Percentiles rank a stretch among this genome's conserved stretches.
Conservation (phyloP, 2,888 invertebrate genomes). For the Dorcus hopei region DNA sequence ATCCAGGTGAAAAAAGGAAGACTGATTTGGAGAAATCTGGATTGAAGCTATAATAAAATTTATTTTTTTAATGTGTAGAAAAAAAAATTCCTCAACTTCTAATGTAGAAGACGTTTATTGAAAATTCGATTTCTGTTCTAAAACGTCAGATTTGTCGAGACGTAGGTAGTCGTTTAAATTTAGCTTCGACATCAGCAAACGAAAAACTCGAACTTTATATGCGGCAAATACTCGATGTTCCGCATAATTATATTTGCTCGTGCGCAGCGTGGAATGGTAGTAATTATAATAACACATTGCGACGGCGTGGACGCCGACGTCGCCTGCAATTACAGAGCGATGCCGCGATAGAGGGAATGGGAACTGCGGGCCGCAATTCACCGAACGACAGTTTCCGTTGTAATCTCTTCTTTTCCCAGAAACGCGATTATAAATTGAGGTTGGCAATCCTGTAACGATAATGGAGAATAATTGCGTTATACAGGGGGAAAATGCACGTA, state of each 20-base stretch:
- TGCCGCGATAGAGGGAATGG: no score
- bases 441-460: slow-evolving; percentile 19
- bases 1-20: no score
- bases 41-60: no score
- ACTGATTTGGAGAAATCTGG: no score
- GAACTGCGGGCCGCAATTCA: background rate
- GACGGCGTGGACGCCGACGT: background rate
- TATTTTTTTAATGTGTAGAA: no score
- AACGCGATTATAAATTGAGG: slow-evolving; percentile 16
- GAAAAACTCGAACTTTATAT: no score
- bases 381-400: slow-evolving; percentile 2
- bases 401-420: slow-evolving; percentile 5
- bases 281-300: background rate
- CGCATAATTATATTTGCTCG: background rate
- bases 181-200: no score
- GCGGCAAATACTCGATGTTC: background rate
- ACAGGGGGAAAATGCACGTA: slow-evolving; percentile 2
- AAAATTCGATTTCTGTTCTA: no score
- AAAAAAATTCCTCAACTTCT: no score
- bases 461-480: slow-evolving; percentile 19
- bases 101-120: no score
- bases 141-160: no score
- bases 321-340: background rate
- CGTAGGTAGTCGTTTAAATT: no score
- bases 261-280: background rate